Evolutionary conservation across 2,113 vertebrate species (phyloP).

Genomic region (Speoplatyrhinus poulsoni): DNA sequence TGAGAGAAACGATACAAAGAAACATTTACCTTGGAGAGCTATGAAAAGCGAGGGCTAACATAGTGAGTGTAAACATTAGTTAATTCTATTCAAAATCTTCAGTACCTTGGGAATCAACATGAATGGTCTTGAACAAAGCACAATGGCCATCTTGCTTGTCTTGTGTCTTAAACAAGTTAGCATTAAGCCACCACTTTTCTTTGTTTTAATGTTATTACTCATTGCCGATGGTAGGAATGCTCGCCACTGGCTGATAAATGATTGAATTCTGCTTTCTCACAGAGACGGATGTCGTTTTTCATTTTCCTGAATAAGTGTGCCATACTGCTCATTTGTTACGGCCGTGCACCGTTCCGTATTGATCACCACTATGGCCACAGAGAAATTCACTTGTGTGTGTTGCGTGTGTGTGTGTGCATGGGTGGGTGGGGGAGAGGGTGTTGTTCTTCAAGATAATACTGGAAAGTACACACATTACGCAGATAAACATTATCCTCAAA

Average conservation of each 20-base stretch:
- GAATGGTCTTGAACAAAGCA: slow-evolving; percentile 7
- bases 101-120: slow-evolving; percentile 1
- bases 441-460: background rate
- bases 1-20: slow-evolving; percentile 42
- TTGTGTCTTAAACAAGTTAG: slow-evolving; percentile 3
- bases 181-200: slow-evolving; percentile 18
- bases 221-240: slow-evolving; percentile 17
- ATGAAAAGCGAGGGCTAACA: slow-evolving; percentile 22
- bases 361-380: slow-evolving; percentile 54
- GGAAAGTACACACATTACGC: slow-evolving; percentile 13
- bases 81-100: slow-evolving; percentile 20
- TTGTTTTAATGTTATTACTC: slow-evolving; percentile 22
- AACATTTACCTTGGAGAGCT: slow-evolving; percentile 44
- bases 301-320: slow-evolving; percentile 60
- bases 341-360: slow-evolving; percentile 50
- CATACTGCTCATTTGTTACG: slow-evolving; percentile 57
- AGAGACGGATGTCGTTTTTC: slow-evolving; percentile 43
- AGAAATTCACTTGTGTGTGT: slow-evolving; percentile 17
- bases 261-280: slow-evolving; percentile 53
- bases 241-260: slow-evolving; percentile 35
- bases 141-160: background rate
- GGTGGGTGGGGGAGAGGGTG: background rate
- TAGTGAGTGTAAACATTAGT: slow-evolving; percentile 37
- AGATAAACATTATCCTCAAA: slow-evolving; percentile 30
- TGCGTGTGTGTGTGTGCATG: too few species aligned